phyloP scores from a whole-genome alignment of 2,888 invertebrate species.

The Rhamnusium bicolor region DNA sequence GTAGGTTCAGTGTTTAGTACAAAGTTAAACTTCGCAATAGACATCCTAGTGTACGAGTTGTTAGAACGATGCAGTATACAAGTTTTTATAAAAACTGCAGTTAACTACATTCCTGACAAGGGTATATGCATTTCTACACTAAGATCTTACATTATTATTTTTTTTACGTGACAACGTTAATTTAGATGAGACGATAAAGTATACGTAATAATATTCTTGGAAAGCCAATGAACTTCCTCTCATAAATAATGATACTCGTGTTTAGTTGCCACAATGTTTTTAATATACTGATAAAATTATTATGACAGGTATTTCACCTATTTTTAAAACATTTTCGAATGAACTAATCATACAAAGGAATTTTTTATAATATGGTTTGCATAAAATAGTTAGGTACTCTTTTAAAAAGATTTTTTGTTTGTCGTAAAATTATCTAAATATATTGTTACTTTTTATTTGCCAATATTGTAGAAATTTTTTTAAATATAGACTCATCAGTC shows the following conservation, averaged over 20 bases:
- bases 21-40: slow-evolving; percentile 26
- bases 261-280: too few relatives aligned
- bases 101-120: slow-evolving; percentile 52
- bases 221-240: slow-evolving; percentile 21
- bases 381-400: too few relatives aligned
- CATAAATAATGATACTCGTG: not conserved
- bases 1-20: slow-evolving; percentile 27
- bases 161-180: slow-evolving; percentile 50
- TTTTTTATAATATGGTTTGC: too few relatives aligned
- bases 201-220: slow-evolving; percentile 15
- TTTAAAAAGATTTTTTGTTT: too few relatives aligned
- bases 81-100: slow-evolving; percentile 50
- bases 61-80: slow-evolving; percentile 37
- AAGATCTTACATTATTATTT: slow-evolving; percentile 51
- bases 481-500: too few relatives aligned
- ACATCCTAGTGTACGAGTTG: slow-evolving; percentile 33
- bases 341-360: too few relatives aligned
- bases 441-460: too few relatives aligned
- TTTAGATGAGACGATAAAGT: slow-evolving; percentile 54
- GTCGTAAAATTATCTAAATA: too few relatives aligned
- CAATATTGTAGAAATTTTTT: too few relatives aligned
- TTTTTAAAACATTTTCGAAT: too few relatives aligned
- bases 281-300: too few relatives aligned
- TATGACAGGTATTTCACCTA: not conserved
- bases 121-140: slow-evolving; percentile 53